Conservation (phyloP, 2,888 invertebrate species). For the Hyalella azteca region DNA sequence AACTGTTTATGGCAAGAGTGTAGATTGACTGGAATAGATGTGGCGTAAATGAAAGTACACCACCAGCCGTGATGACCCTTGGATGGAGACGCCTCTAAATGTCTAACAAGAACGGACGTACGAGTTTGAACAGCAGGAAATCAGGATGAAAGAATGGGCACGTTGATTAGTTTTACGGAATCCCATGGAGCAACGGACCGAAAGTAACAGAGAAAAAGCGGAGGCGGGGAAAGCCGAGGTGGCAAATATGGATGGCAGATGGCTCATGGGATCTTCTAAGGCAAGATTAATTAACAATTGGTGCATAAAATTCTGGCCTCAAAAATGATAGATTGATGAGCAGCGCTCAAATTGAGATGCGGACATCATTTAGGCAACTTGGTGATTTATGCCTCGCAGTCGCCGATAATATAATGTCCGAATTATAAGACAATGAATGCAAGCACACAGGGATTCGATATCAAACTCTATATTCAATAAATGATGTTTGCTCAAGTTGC, state of each 20-base stretch:
- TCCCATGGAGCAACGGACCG: not conserved
- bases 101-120: not conserved
- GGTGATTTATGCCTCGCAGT: too few species aligned
- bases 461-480: too few species aligned
- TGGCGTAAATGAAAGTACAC: too few species aligned
- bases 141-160: conserved; percentile 25
- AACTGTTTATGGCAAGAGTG: too few species aligned
- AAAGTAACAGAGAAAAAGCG: conserved; percentile 7
- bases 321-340: conserved; percentile 20
- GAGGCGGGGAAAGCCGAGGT: not conserved
- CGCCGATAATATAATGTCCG: too few species aligned
- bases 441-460: too few species aligned
- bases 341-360: not conserved
- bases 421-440: too few species aligned
- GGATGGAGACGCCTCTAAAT: conserved; percentile 1
- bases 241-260: not conserved
- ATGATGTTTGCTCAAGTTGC: too few species aligned
- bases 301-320: conserved; percentile 3
- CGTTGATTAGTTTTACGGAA: conserved; percentile 28
- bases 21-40: too few species aligned
- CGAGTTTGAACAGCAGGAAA: conserved; percentile 19
- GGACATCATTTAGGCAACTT: not conserved
- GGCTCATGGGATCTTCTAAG: not conserved
- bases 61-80: too few species aligned
- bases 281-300: conserved; percentile 13